phyloP scores from a whole-genome alignment of 2,797 vertebrate genomes.

The Avahi laniger region DNA sequence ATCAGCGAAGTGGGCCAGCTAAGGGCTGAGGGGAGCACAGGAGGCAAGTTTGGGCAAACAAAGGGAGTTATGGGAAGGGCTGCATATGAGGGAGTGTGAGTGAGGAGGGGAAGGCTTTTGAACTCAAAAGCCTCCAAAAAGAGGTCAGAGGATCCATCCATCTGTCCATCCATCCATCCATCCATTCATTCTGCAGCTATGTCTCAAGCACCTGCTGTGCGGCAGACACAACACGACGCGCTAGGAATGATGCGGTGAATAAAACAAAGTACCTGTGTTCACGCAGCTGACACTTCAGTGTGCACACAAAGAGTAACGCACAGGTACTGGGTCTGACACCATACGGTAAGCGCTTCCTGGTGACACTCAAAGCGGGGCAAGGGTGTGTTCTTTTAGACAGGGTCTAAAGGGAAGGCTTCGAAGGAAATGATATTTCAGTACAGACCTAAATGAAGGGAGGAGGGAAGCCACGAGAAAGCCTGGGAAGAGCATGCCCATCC shows the following conservation, averaged over 20 bases:
- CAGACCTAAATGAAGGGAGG: neutral
- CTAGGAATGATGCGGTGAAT: neutral
- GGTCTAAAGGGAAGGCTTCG: neutral
- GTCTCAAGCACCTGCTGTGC: neutral
- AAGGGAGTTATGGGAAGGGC: neutral
- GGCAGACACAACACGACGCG: neutral
- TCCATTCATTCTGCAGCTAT: neutral
- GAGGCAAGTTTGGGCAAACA: neutral
- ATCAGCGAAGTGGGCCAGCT: neutral
- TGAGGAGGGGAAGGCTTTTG: neutral
- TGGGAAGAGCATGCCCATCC: neutral
- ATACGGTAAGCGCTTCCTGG: rapidly evolving
- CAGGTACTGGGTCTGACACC: neutral
- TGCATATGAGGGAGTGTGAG: neutral
- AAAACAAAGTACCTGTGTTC: neutral
- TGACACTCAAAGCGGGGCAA: neutral
- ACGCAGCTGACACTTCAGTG: neutral
- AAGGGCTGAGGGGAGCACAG: neutral
- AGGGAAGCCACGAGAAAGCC: neutral
- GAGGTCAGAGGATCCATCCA: neutral
- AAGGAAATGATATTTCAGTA: neutral
- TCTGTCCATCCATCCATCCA: neutral
- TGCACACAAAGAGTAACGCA: neutral
- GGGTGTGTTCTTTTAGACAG: neutral
- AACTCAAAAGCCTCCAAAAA: neutral